Percentiles rank a stretch among this genome's conserved stretches.
These are phyloP conservation scores for Pampusana beccarii DNA, from an alignment of 2,113 vertebrate species.

Conservation along the genomic window DNA sequence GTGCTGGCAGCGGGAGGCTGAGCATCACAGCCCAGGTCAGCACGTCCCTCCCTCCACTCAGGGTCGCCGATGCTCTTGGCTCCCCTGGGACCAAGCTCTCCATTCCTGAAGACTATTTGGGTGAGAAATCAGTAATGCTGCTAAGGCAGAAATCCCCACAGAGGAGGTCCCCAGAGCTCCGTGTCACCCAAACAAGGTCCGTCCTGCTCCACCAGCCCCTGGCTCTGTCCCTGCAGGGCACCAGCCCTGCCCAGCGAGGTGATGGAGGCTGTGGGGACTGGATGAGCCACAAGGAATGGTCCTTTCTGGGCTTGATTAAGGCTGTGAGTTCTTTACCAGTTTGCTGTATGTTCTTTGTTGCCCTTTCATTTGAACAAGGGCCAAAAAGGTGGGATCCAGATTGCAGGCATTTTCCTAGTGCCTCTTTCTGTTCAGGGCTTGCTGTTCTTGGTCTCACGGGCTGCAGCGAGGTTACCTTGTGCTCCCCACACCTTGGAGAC, in stretches of 20 bases:
- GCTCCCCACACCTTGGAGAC: rapidly evolving
- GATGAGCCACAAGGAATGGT: neutral
- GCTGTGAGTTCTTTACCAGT: neutral
- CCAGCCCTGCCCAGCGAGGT: no score
- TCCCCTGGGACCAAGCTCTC: neutral
- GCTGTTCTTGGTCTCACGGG: neutral
- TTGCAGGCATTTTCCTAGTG: neutral
- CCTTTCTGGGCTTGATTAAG: neutral
- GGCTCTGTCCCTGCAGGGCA: no score
- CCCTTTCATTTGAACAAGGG: neutral
- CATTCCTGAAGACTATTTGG: neutral
- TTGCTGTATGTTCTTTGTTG: neutral
- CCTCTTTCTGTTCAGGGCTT: neutral
- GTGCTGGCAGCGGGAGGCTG: neutral
- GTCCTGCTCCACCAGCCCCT: neutral
- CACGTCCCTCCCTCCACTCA: neutral
- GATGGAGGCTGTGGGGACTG: no score
- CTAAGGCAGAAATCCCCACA: neutral
- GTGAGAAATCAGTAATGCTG: neutral
- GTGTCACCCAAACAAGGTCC: neutral
- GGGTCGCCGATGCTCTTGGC: neutral
- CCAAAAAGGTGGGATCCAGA: neutral
- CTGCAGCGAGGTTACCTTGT: rapidly evolving
- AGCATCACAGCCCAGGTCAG: neutral
- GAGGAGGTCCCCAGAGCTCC: rapidly evolving